These are phyloP conservation scores for Ciconia nigra DNA, from an alignment of 2,797 vertebrate genomes.

Conservation along the genomic window DNA sequence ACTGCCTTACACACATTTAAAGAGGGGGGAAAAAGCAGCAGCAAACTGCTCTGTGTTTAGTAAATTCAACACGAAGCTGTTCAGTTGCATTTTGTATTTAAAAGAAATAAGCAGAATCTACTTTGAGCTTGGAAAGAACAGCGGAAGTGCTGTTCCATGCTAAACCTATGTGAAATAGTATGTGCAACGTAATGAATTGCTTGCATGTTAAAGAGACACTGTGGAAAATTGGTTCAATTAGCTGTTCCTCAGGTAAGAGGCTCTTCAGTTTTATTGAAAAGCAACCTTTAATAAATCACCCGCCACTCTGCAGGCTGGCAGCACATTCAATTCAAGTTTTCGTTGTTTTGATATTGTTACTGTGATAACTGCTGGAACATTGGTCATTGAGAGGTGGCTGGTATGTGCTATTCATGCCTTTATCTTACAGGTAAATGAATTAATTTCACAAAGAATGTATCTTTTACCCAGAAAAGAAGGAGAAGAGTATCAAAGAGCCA, in stretches of 20 bases:
- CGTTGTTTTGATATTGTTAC: neutral
- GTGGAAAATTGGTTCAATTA: neutral
- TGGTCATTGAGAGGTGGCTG: neutral
- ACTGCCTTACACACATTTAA: neutral
- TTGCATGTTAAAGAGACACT: neutral
- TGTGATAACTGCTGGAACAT: neutral
- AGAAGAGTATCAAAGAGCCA: neutral
- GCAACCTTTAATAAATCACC: neutral
- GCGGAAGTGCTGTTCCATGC: neutral
- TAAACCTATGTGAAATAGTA: neutral
- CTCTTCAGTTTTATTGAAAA: neutral
- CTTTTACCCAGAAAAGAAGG: neutral
- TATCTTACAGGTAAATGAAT: neutral
- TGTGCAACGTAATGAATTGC: neutral
- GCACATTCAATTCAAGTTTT: neutral
- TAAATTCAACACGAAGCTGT: neutral
- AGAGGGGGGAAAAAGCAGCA: fast-evolving
- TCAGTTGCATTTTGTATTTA: neutral
- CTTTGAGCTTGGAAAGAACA: neutral
- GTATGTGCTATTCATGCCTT: neutral
- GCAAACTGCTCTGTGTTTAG: neutral
- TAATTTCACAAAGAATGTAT: neutral
- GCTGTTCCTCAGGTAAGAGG: neutral
- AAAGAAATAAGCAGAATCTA: neutral
- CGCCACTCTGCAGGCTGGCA: neutral